Evolutionary conservation across 2,888 invertebrate genomes (phyloP), one percentile per base, ranked within the genome.

Genomic region (Venusia cambrica): DNA sequence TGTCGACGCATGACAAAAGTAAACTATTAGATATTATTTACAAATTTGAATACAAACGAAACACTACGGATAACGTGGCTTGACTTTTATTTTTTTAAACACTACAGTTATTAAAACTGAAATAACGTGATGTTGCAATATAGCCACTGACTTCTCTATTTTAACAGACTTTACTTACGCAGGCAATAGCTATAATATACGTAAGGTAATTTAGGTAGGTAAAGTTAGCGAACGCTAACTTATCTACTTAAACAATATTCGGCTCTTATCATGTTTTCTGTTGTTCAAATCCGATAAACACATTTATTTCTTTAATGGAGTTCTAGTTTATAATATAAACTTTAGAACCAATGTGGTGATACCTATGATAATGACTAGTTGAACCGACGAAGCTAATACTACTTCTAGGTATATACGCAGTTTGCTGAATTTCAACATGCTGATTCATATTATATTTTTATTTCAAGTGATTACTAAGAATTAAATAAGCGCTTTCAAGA

Each of bases 271-370:
- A 13, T 12, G 10, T 27, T 34, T n/a, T 34, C 15, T 26, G 8
- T 12, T 20, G 21, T 20, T 17, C 9, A 2, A 26, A 7, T 17
- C 17, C 12, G 28, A 10, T 17, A n/a, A 12, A 16, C 18, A 24
- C 15, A 26, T 25, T 32, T 33, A 26, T 20, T 15, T 33, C 2
- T 7, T 7, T 32, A 25, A 33, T 33, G 10, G 32, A 19, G 9
- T 25, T 19, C 8, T 4, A 4, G 15, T 22, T 12, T 9, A 7
- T 11, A 2, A 27, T 18, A 18, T 17, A 12, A 27, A 18, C 5
- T 27, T 6, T 4, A 18, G 18, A 8, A 8, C 12, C 5, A 18
- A 9, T 10, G 27, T 7, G 18, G 14, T 12, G 4, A 14, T 4
- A 10, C 5, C 8, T 15, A 20, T 29, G 20, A 5, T n/a, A 8